phyloP scores from a whole-genome alignment of 2,888 invertebrate genomes.

The Mycogona germanica region DNA sequence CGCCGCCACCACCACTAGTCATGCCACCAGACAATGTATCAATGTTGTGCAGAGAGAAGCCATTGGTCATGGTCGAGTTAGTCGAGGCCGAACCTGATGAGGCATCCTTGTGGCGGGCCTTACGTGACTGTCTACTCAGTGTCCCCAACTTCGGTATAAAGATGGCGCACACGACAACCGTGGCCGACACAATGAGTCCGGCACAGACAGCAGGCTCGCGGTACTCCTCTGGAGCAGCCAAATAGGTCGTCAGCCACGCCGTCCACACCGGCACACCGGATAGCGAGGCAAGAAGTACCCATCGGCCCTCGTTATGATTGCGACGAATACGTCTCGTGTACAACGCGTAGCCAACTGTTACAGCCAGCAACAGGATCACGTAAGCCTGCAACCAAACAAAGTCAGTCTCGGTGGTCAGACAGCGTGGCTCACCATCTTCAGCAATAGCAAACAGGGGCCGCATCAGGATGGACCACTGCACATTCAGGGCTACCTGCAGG shows the following conservation, averaged over 20 bases:
- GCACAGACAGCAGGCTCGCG: conserved; percentile 30
- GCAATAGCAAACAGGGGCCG: conserved; percentile 8
- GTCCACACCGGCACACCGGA: conserved; percentile 29
- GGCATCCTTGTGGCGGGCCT: conserved; percentile 10
- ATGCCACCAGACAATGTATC: not conserved
- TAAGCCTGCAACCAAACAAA: conserved; percentile 30
- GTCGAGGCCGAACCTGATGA: too few species aligned
- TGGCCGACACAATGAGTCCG: conserved; percentile 28
- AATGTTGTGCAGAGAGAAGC: conserved; percentile 13
- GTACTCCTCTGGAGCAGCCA: conserved; percentile 19
- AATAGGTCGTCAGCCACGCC: conserved; percentile 15
- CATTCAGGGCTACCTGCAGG: conserved; percentile 29
- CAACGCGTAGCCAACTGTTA: conserved; percentile 30
- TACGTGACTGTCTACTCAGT: conserved; percentile 28
- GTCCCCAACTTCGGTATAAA: conserved; percentile 33
- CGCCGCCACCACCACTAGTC: too few species aligned
- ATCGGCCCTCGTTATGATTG: conserved; percentile 33
- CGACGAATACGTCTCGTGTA: conserved; percentile 30
- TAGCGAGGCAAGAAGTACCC: conserved; percentile 29
- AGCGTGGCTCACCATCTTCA: conserved; percentile 23
- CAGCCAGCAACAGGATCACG: conserved; percentile 26
- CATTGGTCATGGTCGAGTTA: conserved; percentile 10
- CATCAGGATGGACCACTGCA: conserved; percentile 28
- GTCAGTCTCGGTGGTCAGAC: conserved; percentile 26
- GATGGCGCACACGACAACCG: conserved; percentile 29